Percentiles rank a stretch among this genome's conserved stretches.
Evolutionary conservation across 2,113 vertebrate species (phyloP).

Genomic region (Ginglymostoma cirratum): DNA sequence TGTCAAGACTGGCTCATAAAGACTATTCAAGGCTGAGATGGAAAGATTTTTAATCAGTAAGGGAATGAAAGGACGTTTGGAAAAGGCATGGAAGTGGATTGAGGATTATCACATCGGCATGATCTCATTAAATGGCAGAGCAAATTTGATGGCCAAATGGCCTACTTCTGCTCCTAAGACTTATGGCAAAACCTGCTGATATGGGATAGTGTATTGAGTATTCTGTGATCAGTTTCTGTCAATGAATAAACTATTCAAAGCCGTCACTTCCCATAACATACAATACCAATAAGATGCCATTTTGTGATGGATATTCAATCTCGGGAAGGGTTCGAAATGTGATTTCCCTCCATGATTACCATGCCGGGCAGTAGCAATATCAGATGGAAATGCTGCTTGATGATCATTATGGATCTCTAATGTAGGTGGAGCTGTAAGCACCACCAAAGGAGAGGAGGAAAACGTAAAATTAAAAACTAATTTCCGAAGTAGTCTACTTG

Average conservation of each 20-base stretch:
- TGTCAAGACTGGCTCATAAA: too few species aligned
- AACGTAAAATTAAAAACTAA: background rate
- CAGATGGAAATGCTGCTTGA: background rate
- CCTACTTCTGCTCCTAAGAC: too few species aligned
- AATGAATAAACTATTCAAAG: background rate
- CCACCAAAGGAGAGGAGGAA: background rate
- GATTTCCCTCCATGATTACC: background rate
- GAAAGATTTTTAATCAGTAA: too few species aligned
- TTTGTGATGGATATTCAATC: background rate
- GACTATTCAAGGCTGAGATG: too few species aligned
- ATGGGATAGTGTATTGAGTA: background rate
- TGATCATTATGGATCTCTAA: background rate
- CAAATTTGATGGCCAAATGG: too few species aligned
- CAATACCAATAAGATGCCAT: background rate
- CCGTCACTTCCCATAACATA: too few species aligned
- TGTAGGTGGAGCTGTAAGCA: background rate
- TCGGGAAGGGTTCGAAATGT: background rate
- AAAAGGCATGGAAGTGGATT: too few species aligned
- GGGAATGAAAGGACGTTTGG: too few species aligned
- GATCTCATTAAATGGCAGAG: too few species aligned
- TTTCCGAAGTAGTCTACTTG: background rate
- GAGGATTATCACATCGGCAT: too few species aligned
- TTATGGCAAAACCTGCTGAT: background rate
- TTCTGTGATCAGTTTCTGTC: background rate
- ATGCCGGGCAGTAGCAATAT: background rate